Evolutionary conservation across 2,113 vertebrate genomes (phyloP), one percentile per base, ranked within the genome.

Genomic region (Catharus minimus): DNA sequence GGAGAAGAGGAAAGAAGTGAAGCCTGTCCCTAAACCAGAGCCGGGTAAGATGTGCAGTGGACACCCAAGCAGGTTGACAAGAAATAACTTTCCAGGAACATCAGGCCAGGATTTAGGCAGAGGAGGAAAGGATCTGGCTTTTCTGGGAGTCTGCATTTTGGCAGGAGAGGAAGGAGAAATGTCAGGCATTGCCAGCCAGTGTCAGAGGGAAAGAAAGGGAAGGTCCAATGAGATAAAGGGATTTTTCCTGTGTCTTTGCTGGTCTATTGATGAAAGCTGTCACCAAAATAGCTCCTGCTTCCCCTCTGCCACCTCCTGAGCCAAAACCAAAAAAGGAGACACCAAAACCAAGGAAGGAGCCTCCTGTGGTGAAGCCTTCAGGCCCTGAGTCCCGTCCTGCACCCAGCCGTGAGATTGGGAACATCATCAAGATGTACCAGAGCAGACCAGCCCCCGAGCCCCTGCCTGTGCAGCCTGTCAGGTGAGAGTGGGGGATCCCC

Each of bases 381-480:
- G 75, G 82, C 26, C 43, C 79, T 0, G 8, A 43, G 3, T 3
- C 62, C 0, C 95, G 57, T n/a, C 80, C 88, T 5, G 86, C 97
- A 58, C 99, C 99, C 64, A 99, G 98, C 91, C 97, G 75, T 24
- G 98, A 98, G 77, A 99, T 99, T 15, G 89, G 97, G 24, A 98
- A 99, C 36, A 99, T 99, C 94, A 98, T 99, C 96, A 98, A 97
- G 76, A 96, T 95, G 97, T 99, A 98, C 94, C 98, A 99, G 97
- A 99, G 89, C 93, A 97, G 98, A 22, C 98, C 98, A 1, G 67
- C 67, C 47, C 96, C 97, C 0, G 97, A 98, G 38, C 98, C 98
- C 1, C 93, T 97, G 91, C 96, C 98, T 3, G 93, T 97, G 1
- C 49, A 98, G 94, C 98, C 98, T 1, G 5, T 86, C 83, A 98